Evolutionary conservation across 2,113 vertebrate genomes (phyloP).

Genomic region (Daubentonia madagascariensis): DNA sequence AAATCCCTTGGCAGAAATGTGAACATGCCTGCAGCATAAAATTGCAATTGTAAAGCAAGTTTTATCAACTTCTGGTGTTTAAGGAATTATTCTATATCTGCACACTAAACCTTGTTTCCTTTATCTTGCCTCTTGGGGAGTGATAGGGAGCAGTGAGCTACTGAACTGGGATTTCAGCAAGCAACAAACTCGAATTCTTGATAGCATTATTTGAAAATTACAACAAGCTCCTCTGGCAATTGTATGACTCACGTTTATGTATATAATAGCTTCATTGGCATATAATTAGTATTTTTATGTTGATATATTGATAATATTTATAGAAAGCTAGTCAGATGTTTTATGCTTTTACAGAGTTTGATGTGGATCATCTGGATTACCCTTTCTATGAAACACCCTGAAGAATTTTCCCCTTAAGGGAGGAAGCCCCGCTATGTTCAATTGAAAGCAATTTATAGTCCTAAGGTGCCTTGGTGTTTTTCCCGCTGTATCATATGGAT

Average conservation of each 20-base stretch:
- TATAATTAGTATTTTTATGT: neutral
- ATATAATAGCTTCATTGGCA: neutral
- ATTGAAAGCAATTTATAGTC: neutral
- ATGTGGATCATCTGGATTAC: neutral
- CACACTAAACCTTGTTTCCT: neutral
- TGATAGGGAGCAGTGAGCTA: neutral
- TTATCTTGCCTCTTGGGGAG: neutral
- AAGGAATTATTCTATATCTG: neutral
- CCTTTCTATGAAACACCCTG: neutral
- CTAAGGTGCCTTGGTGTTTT: neutral
- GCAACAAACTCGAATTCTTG: neutral
- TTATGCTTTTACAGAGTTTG: neutral
- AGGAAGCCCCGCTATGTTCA: neutral
- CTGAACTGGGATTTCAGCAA: neutral
- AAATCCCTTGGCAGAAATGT: constrained; percentile 50
- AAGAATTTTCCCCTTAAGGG: neutral
- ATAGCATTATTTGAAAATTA: neutral
- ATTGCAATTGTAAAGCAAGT: constrained; percentile 1
- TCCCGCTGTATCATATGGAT: rapidly evolving
- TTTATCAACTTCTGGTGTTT: constrained; percentile 30
- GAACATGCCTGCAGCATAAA: constrained; percentile 41
- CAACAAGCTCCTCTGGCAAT: neutral
- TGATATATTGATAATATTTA: neutral
- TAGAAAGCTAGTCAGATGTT: neutral
- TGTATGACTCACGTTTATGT: neutral